phyloP scores from a whole-genome alignment of 2,797 vertebrate genomes.

The Hipposideros larvatus region DNA sequence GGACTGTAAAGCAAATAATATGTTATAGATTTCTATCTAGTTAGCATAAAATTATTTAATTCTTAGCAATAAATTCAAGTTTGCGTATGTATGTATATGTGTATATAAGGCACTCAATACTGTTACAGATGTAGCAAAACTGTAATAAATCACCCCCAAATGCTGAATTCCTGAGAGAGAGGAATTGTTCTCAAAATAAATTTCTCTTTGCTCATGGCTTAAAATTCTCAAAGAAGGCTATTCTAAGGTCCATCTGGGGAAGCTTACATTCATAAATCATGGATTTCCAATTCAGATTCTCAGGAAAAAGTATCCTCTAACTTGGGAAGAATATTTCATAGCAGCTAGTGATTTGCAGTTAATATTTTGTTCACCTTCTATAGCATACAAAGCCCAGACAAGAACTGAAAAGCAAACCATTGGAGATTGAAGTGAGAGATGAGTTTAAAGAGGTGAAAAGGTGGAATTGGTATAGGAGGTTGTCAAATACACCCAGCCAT shows the following conservation, averaged over 20 bases:
- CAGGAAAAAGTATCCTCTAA: not conserved
- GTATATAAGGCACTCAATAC: not conserved
- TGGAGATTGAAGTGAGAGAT: not conserved
- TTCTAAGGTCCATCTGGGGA: not conserved
- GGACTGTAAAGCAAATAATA: not conserved
- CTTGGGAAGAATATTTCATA: not conserved
- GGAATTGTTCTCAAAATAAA: not conserved
- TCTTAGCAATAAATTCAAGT: slow-evolving; percentile 3
- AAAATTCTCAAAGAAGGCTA: not conserved
- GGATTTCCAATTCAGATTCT: not conserved
- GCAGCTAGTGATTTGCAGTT: not conserved
- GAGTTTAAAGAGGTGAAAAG: not conserved
- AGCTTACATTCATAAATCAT: not conserved
- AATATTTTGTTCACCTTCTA: not conserved
- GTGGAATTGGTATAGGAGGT: not conserved
- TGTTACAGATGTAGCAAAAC: not conserved
- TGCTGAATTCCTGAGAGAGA: not conserved
- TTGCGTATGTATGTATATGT: not conserved
- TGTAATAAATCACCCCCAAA: not conserved
- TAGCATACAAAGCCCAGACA: not conserved
- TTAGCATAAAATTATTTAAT: slow-evolving; percentile 41
- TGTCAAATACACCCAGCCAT: not conserved
- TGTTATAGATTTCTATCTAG: not conserved
- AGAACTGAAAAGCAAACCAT: not conserved
- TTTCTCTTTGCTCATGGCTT: not conserved